A percentile compares a stretch with the other conserved stretches of the same genome.
Evolutionary conservation across 2,888 invertebrate genomes (phyloP).

Genomic region (Tetramorium bicarinatum): DNA sequence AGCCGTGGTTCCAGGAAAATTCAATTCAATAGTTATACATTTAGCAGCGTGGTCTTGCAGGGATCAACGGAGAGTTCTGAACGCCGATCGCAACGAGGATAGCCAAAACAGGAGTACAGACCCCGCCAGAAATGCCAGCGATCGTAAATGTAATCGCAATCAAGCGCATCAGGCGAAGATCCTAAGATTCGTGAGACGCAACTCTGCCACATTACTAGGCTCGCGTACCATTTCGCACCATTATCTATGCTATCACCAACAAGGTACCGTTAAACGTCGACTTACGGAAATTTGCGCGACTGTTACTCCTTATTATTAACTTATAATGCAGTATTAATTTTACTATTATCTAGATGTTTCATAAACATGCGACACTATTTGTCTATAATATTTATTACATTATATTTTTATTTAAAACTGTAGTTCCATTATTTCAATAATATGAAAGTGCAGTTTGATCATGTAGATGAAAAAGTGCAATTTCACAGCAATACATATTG

Average conservation of each 20-base stretch:
- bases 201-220: slow-evolving; percentile 65
- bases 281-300: neutral
- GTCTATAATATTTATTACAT: neutral
- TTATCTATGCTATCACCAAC: slow-evolving; percentile 15
- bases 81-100: slow-evolving; percentile 39
- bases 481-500: neutral
- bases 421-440: neutral
- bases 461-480: neutral
- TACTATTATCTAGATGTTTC: neutral
- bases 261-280: neutral
- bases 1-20: neutral
- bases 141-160: slow-evolving; percentile 58
- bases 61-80: slow-evolving; percentile 33
- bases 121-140: slow-evolving; percentile 83
- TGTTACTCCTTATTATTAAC: neutral
- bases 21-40: slow-evolving; percentile 9
- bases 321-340: neutral
- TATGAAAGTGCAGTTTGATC: neutral
- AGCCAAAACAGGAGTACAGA: slow-evolving; percentile 62
- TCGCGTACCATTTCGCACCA: slow-evolving; percentile 54
- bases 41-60: neutral
- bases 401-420: neutral
- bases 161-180: slow-evolving; percentile 55
- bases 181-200: slow-evolving; percentile 63
- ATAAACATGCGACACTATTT: neutral